Conservation (phyloP, 1,140 invertebrate genomes). For the Pseudomyrmex pallidus region DNA sequence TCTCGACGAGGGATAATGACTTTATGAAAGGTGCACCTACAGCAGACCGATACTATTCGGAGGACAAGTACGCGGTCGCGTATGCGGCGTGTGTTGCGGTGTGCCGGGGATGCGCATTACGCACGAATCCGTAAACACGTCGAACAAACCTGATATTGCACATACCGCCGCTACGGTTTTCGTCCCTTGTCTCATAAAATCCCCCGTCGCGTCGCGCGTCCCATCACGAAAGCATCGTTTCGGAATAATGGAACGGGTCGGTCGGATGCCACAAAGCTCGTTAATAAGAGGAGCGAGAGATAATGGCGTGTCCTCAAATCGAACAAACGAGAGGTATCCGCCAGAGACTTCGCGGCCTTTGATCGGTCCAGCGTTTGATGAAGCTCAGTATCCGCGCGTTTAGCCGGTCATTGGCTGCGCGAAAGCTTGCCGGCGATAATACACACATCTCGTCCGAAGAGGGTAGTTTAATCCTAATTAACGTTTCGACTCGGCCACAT, state of each 20-base stretch:
- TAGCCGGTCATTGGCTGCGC: constrained; percentile 33
- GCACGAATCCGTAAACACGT: constrained; percentile 57
- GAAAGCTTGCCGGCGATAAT: background rate
- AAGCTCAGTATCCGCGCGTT: constrained; percentile 36
- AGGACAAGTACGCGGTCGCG: constrained; percentile 56
- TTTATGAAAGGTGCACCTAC: constrained; percentile 56
- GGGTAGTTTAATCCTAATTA: constrained; percentile 32
- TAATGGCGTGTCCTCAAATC: constrained; percentile 67
- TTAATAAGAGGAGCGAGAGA: constrained; percentile 66
- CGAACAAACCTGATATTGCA: constrained; percentile 55
- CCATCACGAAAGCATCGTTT: constrained; percentile 50
- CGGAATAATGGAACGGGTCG: constrained; percentile 47
- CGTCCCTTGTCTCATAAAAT: constrained; percentile 59
- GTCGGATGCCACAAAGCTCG: constrained; percentile 58
- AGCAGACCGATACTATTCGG: constrained; percentile 51
- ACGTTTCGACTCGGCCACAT: background rate
- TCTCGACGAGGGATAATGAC: constrained; percentile 45
- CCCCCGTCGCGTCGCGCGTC: constrained; percentile 20
- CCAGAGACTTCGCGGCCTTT: constrained; percentile 64
- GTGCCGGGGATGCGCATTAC: constrained; percentile 40
- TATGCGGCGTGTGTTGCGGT: constrained; percentile 30
- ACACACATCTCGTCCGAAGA: background rate
- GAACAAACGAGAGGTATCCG: constrained; percentile 67
- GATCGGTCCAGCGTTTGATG: constrained; percentile 62
- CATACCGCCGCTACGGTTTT: constrained; percentile 31